Evolutionary conservation across 2,113 vertebrate genomes (phyloP).

Genomic region (Gadus chalcogrammus): DNA sequence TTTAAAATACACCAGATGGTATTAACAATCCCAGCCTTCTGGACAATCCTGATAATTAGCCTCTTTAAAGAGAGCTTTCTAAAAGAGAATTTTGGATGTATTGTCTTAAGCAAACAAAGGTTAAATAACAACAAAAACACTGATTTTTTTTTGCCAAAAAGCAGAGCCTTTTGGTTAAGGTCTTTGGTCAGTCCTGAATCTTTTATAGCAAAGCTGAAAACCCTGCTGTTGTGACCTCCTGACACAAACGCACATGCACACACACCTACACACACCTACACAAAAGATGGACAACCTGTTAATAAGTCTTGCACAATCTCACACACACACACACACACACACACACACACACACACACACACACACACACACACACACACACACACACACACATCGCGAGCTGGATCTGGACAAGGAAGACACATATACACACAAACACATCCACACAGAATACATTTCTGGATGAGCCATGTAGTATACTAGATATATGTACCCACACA

Average conservation of each 20-base stretch:
- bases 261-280: background rate
- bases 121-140: slow-evolving; percentile 37
- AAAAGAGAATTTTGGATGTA: slow-evolving; percentile 48
- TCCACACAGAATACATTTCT: background rate
- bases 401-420: background rate
- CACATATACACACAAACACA: background rate
- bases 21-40: background rate
- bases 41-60: background rate
- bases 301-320: background rate
- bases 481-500: slow-evolving; percentile 20
- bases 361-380: background rate
- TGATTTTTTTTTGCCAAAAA: slow-evolving; percentile 30
- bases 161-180: slow-evolving; percentile 36
- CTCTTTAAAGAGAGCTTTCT: slow-evolving; percentile 1
- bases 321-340: too few species aligned
- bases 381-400: background rate
- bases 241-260: background rate
- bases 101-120: slow-evolving; percentile 52
- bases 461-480: background rate
- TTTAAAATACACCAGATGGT: background rate
- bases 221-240: slow-evolving; percentile 34
- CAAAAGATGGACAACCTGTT: background rate
- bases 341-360: too few species aligned
- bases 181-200: slow-evolving; percentile 52
- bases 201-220: slow-evolving; percentile 51